A percentile compares a stretch with the other conserved stretches of the same genome.
phyloP scores from a whole-genome alignment of 2,888 invertebrate species.

The Lapara coniferarum region DNA sequence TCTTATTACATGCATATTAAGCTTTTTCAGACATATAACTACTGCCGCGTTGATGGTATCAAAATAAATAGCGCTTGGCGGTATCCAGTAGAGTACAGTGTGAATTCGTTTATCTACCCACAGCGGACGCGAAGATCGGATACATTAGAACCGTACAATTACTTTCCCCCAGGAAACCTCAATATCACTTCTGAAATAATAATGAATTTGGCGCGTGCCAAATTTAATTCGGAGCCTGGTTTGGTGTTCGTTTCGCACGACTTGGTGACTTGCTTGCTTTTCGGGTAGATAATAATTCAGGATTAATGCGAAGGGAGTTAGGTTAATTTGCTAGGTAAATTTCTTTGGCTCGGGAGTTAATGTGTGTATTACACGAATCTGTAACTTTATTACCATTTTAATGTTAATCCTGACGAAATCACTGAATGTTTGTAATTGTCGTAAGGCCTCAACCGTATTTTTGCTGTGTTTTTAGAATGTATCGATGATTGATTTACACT shows the following conservation, averaged over 20 bases:
- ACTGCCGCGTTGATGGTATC: too few species aligned
- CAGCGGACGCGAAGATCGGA: too few species aligned
- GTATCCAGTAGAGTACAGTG: too few species aligned
- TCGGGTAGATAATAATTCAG: constrained; percentile 28
- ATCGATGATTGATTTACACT: too few species aligned
- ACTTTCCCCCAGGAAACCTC: not conserved
- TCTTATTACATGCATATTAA: too few species aligned
- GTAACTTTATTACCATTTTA: not conserved
- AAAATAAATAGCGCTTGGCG: too few species aligned
- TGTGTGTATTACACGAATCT: constrained; percentile 12
- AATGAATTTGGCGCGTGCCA: constrained; percentile 26
- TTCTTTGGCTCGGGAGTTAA: constrained; percentile 11
- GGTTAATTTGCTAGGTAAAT: constrained; percentile 3
- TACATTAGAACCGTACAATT: not conserved
- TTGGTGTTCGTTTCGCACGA: constrained; percentile 25
- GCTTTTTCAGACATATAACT: too few species aligned
- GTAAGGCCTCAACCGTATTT: too few species aligned
- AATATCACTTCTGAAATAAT: constrained; percentile 26
- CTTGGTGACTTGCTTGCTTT: constrained; percentile 24
- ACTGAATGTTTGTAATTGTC: not conserved
- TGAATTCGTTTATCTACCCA: too few species aligned
- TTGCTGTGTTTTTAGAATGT: too few species aligned
- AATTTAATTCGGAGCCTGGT: constrained; percentile 25
- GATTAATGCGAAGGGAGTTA: constrained; percentile 24
- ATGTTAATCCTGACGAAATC: not conserved